Evolutionary conservation across 2,888 invertebrate species (phyloP).

Genomic region (Hirtodrosophila histrioides): DNA sequence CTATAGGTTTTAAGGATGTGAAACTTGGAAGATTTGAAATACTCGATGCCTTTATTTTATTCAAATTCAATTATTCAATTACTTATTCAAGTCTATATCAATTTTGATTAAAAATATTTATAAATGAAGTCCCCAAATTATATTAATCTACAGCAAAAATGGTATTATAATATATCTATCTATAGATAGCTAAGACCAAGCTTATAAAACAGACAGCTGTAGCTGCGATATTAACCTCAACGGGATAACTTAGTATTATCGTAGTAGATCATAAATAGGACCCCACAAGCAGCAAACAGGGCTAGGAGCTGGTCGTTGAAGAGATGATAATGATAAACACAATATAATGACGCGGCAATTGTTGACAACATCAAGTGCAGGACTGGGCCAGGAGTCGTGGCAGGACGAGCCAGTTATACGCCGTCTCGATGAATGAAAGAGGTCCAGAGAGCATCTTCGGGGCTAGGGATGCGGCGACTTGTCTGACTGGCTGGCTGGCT

Average conservation of each 20-base stretch:
- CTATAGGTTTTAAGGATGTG: no score
- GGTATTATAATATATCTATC: no score
- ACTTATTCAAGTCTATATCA: no score
- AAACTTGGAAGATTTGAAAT: no score
- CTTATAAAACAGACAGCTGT: no score
- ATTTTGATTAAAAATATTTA: no score
- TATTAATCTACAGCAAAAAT: no score
- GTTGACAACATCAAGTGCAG: constrained; percentile 77
- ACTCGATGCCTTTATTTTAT: no score
- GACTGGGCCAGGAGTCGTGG: constrained; percentile 10
- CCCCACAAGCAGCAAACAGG: constrained; percentile 3
- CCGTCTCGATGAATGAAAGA: constrained; percentile 28
- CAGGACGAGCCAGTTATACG: constrained; percentile 10
- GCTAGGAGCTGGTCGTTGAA: constrained; percentile 22
- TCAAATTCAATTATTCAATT: no score
- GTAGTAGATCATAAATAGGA: constrained; percentile 13
- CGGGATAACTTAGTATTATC: background rate
- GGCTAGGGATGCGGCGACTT: constrained; percentile 37
- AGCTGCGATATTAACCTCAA: no score
- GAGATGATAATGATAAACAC: constrained; percentile 74
- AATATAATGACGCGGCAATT: constrained; percentile 75
- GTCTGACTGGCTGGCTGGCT: constrained; percentile 58
- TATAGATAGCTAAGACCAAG: no score
- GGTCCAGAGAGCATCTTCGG: constrained; percentile 13
- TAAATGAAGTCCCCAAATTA: no score